These are phyloP conservation scores for Arvicanthis niloticus DNA, from an alignment of 2,113 vertebrate genomes.

Conservation along the genomic window DNA sequence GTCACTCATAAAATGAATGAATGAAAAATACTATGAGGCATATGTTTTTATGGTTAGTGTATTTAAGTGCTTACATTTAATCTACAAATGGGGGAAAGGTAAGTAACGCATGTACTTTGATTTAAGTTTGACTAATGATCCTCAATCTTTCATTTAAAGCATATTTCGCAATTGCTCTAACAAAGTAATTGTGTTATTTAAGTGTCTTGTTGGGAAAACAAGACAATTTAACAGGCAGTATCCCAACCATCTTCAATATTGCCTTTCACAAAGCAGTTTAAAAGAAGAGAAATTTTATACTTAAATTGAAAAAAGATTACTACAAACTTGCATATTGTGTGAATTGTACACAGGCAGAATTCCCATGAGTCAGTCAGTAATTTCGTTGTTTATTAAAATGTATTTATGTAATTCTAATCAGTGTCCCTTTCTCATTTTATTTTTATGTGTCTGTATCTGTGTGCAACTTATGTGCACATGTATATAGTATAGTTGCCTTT, in stretches of 20 bases:
- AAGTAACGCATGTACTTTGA: constrained; percentile 50
- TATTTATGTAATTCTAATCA: not conserved
- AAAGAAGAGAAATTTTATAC: constrained; percentile 65
- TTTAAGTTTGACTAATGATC: constrained; percentile 71
- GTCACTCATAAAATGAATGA: constrained; percentile 55
- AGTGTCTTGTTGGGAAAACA: constrained; percentile 55
- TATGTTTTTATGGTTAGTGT: constrained; percentile 53
- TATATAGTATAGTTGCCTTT: not conserved
- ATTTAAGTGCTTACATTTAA: constrained; percentile 72
- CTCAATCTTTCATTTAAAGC: constrained; percentile 67
- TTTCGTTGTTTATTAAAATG: not conserved
- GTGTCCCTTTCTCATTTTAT: not conserved
- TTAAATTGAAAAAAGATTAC: not conserved
- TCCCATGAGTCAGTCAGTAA: not conserved
- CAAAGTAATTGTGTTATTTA: constrained; percentile 56
- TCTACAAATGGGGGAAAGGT: constrained; percentile 66
- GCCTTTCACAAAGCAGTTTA: constrained; percentile 9
- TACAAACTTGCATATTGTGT: not conserved
- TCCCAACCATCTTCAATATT: constrained; percentile 47
- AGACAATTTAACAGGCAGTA: constrained; percentile 18
- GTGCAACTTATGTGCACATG: not conserved
- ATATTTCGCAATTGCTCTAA: constrained; percentile 61
- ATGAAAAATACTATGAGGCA: constrained; percentile 58
- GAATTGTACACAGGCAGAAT: not conserved
- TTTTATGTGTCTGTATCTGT: not conserved